Evolutionary conservation across 2,797 vertebrate genomes (phyloP).

Genomic region (Peromyscus aztecus): DNA sequence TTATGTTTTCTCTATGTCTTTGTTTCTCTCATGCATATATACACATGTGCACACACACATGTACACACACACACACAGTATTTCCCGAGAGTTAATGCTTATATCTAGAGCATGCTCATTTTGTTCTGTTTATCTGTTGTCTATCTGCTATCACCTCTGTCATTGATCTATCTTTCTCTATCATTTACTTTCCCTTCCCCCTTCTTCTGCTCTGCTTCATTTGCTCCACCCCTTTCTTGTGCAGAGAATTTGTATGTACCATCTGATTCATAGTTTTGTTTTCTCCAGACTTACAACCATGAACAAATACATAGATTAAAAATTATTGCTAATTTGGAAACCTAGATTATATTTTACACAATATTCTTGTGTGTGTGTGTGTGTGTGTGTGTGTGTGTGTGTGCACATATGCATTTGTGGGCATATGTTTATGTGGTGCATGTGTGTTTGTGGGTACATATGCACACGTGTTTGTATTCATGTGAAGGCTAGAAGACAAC

Average conservation of each 20-base stretch:
- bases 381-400: no score
- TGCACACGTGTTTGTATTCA: not conserved
- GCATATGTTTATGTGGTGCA: not conserved
- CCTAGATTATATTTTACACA: not conserved
- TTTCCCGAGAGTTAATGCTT: not conserved
- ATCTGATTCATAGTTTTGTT: not conserved
- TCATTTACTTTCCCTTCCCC: not conserved
- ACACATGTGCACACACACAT: not conserved
- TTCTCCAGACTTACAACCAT: not conserved
- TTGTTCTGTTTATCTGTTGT: not conserved
- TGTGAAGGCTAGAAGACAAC: not conserved
- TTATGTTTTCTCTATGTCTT: not conserved
- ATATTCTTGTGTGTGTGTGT: not conserved
- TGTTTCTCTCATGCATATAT: not conserved
- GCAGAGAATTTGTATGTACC: not conserved
- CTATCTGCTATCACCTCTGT: not conserved
- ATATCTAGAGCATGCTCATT: not conserved
- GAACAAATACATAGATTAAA: not conserved
- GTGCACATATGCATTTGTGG: not conserved
- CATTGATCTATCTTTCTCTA: not conserved
- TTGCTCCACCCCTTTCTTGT: not conserved
- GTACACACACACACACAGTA: not conserved
- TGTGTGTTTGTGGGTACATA: not conserved
- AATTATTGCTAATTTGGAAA: conserved; percentile 4
- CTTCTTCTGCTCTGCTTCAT: not conserved